phyloP scores from a whole-genome alignment of 1,140 invertebrate genomes.

The Stenopsyche tienmushanensis region DNA sequence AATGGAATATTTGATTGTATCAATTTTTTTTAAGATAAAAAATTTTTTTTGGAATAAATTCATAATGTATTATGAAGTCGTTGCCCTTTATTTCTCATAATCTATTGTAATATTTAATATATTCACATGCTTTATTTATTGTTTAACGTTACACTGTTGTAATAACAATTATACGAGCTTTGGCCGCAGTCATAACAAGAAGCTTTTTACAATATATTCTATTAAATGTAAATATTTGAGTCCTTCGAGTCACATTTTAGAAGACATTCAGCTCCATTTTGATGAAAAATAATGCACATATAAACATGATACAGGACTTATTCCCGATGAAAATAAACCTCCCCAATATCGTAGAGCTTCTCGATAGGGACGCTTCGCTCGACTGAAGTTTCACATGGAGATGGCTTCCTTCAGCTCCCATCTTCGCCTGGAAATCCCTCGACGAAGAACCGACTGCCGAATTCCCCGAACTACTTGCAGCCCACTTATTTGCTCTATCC shows the following conservation, averaged over 20 bases:
- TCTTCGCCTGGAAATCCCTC: constrained; percentile 26
- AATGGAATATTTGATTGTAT: too few species aligned
- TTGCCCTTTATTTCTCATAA: too few species aligned
- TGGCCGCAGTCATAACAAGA: background rate
- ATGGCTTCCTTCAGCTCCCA: constrained; percentile 20
- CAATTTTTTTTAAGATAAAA: too few species aligned
- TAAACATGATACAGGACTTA: background rate
- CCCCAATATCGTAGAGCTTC: constrained; percentile 8
- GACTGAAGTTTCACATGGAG: constrained; percentile 16
- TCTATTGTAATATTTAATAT: too few species aligned
- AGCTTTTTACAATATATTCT: background rate
- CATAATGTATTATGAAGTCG: too few species aligned
- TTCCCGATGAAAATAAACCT: background rate
- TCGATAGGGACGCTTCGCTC: background rate
- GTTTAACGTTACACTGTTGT: background rate
- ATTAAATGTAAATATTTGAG: background rate
- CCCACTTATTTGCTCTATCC: constrained; percentile 35
- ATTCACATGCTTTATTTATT: background rate
- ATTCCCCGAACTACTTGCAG: constrained; percentile 28
- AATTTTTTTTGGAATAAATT: too few species aligned
- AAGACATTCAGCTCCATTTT: background rate
- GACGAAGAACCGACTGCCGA: constrained; percentile 23
- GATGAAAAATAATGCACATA: background rate
- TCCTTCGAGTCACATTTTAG: too few species aligned
- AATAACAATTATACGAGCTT: background rate